Base-by-base conservation (phyloP, 1,140 invertebrate genomes). In the Antheraea mylitta region DNA sequence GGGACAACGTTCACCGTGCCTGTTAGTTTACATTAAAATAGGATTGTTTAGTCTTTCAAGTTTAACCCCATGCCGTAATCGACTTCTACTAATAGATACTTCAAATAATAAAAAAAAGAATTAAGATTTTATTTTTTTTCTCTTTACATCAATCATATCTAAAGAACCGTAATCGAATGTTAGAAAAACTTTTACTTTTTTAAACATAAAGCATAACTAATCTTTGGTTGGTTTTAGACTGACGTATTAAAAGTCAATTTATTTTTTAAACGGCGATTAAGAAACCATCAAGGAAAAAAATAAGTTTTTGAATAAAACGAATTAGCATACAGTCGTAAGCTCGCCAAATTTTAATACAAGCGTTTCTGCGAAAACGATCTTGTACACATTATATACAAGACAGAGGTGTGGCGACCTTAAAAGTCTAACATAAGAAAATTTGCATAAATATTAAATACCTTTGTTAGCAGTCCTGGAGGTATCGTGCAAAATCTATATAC, bases 371-470 rank as follows among this genome's bases (percentile, higher is more conserved):
- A 53, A 53, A 53, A 9, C 16, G 45, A 53, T 53, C 45, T 53
- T 53, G 16, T 53, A 10, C 9, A 53, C 11, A 53, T 13, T 53
- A 53, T n/a, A 13, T 53, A 53, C 45, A 16, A 53, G 45, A 53
- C 45, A 53, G 45, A 37, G 61, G 61, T 63, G 61, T 63, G 61
- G 61, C 61, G 22, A 22, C 30, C 37, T 36, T 16, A 63, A 63
- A 37, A 16, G 61, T 22, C 9, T 63, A 63, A 63, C 61, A 37
- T 37, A 30, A 30, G 13, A 36, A 37, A 36, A 36, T 63, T 63
- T 63, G 61, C 61, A 63, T 63, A 22, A 61, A 61, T 61, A 61
- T 61, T 61, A 22, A 61, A 61, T 61, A 22, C 45, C 45, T 53
- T 53, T 53, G 45, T 53, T 53, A n/a, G 45, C 11, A 13, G 16